Base-by-base conservation (phyloP, 2,797 vertebrate species). In the Dromococcyx pavoninus region DNA sequence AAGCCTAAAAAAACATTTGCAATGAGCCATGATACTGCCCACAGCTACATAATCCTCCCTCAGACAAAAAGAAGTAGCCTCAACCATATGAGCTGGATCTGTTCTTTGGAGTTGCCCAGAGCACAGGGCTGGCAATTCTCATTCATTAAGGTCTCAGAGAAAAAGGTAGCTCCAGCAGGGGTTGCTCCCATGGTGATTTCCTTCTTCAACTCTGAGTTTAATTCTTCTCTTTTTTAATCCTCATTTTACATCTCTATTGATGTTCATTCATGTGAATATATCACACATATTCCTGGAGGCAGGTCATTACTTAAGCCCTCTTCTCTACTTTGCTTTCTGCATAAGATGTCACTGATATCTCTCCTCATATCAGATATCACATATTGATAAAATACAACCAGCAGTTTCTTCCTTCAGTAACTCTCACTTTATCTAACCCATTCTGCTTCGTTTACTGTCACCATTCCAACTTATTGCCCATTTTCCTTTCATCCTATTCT, bases 161-260 rank as follows among this genome's bases (percentile, higher is more conserved):
- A 9, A 0, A 0, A 71, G 10, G 32, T 41, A 72, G 9, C 41
- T 86, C 67, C 48, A 80, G 33, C 18, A 21, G 7, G 5, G 22
- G 19, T 94, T 46, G 6, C 1, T 86, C 7, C 58, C 65, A 23
- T 0, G 13, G 13, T 2, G 2, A 4, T 69, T 95, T 86, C n/a
- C 6, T 75, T 85, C 41, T 78, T 67, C 22, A 51, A 13, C 53
- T 79, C 48, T 71, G 18, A 50, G 15, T 54, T 89, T 46, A 27
- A 27, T 87, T 76, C 39, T 93, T 85, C 13, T 25, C 30, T 57
- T 67, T 5, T 25, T 61, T 61, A 65, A n/a, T 57, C 16, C 24
- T 69, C 6, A 17, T 46, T 43, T 85, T 43, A 30, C 9, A 46
- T 58, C 39, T 53, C 19, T 73, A 4, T 17, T 64, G 72, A 82